phyloP scores from a whole-genome alignment of 2,113 vertebrate genomes.

The Rana temporaria region DNA sequence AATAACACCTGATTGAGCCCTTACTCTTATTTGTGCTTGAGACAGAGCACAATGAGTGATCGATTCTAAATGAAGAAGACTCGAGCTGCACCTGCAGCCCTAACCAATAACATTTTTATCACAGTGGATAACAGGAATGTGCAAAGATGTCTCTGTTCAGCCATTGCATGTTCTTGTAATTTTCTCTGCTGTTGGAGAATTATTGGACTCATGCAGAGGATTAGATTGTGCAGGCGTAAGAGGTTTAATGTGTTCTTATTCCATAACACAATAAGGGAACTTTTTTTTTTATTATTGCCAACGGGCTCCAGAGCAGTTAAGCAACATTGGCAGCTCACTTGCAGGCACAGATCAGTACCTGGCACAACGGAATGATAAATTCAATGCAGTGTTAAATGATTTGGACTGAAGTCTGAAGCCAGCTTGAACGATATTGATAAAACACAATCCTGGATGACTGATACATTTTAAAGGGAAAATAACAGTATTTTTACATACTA shows the following conservation, averaged over 20 bases:
- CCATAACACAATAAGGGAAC: slow-evolving; percentile 42
- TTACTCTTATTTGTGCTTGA: no score
- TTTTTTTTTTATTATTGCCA: slow-evolving; percentile 11
- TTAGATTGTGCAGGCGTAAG: slow-evolving; percentile 37
- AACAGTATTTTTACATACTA: no score
- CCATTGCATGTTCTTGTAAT: slow-evolving; percentile 22
- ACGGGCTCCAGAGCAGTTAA: background rate
- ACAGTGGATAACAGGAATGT: background rate
- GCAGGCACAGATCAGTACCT: background rate
- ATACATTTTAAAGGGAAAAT: background rate
- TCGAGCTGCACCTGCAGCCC: background rate
- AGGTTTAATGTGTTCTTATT: slow-evolving; percentile 51
- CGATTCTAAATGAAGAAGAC: background rate
- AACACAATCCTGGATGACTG: background rate
- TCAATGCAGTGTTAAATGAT: background rate
- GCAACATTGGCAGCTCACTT: background rate
- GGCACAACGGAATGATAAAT: background rate
- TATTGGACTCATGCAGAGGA: slow-evolving; percentile 26
- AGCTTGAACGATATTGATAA: background rate
- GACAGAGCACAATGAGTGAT: background rate
- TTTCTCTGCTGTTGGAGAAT: slow-evolving; percentile 36
- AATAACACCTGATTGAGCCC: no score
- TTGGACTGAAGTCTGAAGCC: background rate
- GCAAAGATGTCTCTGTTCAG: background rate
- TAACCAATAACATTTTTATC: background rate